Evolutionary conservation across 2,113 vertebrate genomes (phyloP).

Genomic region (Labeo catla): DNA sequence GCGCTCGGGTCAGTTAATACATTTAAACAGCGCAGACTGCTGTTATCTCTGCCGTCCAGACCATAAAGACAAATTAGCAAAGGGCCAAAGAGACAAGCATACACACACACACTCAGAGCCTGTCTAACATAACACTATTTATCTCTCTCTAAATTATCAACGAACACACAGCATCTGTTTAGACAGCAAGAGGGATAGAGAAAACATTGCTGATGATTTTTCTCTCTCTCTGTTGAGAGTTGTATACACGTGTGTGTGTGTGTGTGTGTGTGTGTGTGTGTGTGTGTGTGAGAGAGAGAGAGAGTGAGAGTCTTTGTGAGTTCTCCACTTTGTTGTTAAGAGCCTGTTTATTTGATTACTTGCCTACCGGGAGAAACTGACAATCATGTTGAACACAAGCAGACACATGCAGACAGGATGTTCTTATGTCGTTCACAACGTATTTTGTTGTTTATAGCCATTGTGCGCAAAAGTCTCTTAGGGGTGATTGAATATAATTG

Average conservation of each 20-base stretch:
- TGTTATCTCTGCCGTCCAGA: conserved; percentile 55
- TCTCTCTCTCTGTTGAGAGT: neutral
- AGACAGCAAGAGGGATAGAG: conserved; percentile 26
- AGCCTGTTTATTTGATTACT: conserved; percentile 43
- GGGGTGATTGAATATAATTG: conserved; percentile 45
- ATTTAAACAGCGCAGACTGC: conserved; percentile 37
- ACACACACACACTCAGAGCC: neutral
- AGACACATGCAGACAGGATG: conserved; percentile 14
- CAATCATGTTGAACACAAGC: conserved; percentile 34
- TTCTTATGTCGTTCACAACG: neutral
- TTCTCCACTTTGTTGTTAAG: conserved; percentile 32
- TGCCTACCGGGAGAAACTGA: conserved; percentile 16
- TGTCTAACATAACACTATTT: conserved; percentile 32
- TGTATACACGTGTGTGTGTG: neutral
- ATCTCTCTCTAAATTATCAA: conserved; percentile 38
- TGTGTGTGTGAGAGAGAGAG: neutral
- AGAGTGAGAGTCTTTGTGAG: neutral
- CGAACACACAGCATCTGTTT: conserved; percentile 22
- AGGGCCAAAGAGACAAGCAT: conserved; percentile 23
- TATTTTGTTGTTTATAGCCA: conserved; percentile 32
- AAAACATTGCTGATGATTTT: conserved; percentile 15
- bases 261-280: neutral
- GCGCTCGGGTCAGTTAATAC: conserved; percentile 29
- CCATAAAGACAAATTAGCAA: conserved; percentile 58
- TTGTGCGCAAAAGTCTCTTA: conserved; percentile 28